Base-by-base conservation (phyloP, 2,888 invertebrate genomes). In the Diadegma fenestrale region DNA sequence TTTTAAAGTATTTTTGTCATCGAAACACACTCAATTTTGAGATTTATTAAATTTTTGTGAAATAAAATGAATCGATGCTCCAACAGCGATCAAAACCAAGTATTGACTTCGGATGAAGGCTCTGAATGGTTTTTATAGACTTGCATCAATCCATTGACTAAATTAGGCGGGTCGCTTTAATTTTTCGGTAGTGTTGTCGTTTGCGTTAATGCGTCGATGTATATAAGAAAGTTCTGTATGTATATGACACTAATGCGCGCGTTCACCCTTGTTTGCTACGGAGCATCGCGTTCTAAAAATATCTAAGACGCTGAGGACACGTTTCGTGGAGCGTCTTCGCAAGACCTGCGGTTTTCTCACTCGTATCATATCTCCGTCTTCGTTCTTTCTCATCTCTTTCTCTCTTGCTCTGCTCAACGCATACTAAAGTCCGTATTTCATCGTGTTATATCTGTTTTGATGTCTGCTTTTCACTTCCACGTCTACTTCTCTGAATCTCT, bases 191-290 rank as follows among this genome's bases (percentile, higher is more conserved):
- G 22, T 41, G 19, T 54, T 14, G 14, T 19, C 19, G 58, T 54
- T 37, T 54, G 58, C 58, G 3, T 41, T 58, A 26, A 58, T 58
- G 26, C 1, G 3, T 0, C 10, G 5, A 58, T 54, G 22, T 22
- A n/a, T 72, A 22, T 72, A 72, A 75, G 33, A 45, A 76, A 37
- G 33, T 7, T 17, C 68, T 58, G 66, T 54, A 64, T 63, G n/a
- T n/a, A 69, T 45, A 76, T 71, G 30, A 73, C 19, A 77, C 77
- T 68, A 80, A 78, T 86, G 91, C 92, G 92, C 91, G 88, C 92
- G 88, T 92, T 92, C 92, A 93, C 93, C 93, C 92, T 92, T 90
- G 89, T 90, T 90, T 88, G 79, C 88, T 85, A 87, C 85, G 89
- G 90, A 92, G 92, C 92, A 92, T 91, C 91, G 75, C 76, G 84